Conservation (phyloP, 2,797 vertebrate genomes). For the Pyrrhura leucotis region DNA sequence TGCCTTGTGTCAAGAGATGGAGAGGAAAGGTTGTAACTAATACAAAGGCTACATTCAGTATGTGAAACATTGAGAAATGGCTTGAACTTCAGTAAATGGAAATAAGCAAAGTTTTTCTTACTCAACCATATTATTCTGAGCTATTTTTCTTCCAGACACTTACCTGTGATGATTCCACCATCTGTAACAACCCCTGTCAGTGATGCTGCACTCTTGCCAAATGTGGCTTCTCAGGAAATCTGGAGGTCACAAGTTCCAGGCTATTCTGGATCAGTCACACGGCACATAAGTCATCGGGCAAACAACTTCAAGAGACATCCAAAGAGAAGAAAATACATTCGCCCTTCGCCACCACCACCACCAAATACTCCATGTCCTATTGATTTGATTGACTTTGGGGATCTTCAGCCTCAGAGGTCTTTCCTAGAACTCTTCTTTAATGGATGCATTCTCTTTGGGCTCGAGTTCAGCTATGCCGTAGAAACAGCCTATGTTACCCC, state of each 20-base stretch:
- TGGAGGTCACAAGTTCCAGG: conserved; percentile 80
- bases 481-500: conserved; percentile 98
- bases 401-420: conserved; percentile 88
- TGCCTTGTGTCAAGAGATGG: background rate
- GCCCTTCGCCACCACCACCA: conserved; percentile 91
- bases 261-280: conserved; percentile 84
- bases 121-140: background rate
- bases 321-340: conserved; percentile 88
- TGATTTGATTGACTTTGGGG: conserved; percentile 89
- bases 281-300: conserved; percentile 94
- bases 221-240: conserved; percentile 68
- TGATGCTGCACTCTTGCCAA: conserved; percentile 55
- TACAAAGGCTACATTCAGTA: background rate
- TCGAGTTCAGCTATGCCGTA: conserved; percentile 99
- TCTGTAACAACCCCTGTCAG: conserved; percentile 46
- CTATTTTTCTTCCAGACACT: conserved; percentile 49
- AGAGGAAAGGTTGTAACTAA: background rate
- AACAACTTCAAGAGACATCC: conserved; percentile 99
- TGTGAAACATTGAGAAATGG: background rate
- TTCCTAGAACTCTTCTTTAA: conserved; percentile 93
- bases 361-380: conserved; percentile 95
- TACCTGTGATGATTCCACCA: conserved; percentile 62
- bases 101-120: background rate
- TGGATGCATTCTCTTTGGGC: conserved; percentile 93
- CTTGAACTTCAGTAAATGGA: background rate